Base-by-base conservation (phyloP, 2,797 vertebrate species). In the Coregonus suidteri region DNA sequence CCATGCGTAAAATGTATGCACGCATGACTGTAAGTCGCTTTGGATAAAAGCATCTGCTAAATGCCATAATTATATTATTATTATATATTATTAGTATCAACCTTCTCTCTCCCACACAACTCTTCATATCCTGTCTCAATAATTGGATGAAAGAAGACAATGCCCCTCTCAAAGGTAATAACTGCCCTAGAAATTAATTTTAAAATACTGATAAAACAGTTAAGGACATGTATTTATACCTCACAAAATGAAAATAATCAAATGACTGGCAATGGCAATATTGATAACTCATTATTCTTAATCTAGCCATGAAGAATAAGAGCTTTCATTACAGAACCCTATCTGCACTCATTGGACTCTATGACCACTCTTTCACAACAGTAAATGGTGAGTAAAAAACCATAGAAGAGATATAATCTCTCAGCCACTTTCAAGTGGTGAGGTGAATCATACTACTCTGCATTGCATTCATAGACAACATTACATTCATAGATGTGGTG, bases 41-140 rank as follows among this genome's bases (percentile, higher is more conserved):
- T 11, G 9, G 41, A 47, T 59, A 6, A 20, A 59, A 5, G 56
- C 3, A n/a, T 59, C 56, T 59, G 56, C n/a, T 59, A 59, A 59
- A 59, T 59, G 1, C 18, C 18, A 59, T 20, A 20, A n/a, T n/a
- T 9, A 59, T 59, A n/a, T 59, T 15, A 54, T 18, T 53, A 54
- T 54, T 53, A 54, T 54, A 53, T 16, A 54, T 54, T 35, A 54
- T 54, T 59, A 20, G 11, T 14, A 37, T n/a, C 34, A 41, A 71
- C 3, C 41, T 41, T 31, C 41, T 25, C 47, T 25, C 51, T 25
- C 1, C 14, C 47, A 54, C 51, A 51, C 47, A 68, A 53, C 30
- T 13, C 30, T 20, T 54, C 13, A 54, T 54, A 72, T 72, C 71
- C 71, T 72, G 71, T n/a, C 3, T 66, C 52, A 72, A 72, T 31